Evolutionary conservation across 2,888 invertebrate genomes (phyloP), one percentile per base, ranked within the genome.

Genomic region (Iphiclides podalirius): DNA sequence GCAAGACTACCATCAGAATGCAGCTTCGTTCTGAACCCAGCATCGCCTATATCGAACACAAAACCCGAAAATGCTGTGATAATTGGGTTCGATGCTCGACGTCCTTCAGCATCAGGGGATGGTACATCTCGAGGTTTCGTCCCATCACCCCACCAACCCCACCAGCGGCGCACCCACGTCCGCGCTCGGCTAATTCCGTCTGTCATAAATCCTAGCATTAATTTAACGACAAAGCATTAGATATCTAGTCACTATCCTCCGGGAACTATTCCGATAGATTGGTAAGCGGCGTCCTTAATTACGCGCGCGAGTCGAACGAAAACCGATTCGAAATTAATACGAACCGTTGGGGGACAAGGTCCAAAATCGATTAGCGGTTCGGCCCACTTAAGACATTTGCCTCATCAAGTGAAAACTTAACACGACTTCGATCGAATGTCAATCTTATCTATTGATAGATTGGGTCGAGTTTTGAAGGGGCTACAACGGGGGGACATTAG

Each of bases 241-340:
- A 75, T 73, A 68, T 61, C 68, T 70, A 61, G 63, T 59, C 63
- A 70, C 72, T 71, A 74, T 90, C 90, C 90, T 90, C 60, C 67
- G 90, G 87, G 90, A 90, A 90, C 90, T 90, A 90, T 90, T 84
- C 82, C 88, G 77, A 90, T 90, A 87, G 90, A 90, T 90, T 89
- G 90, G 87, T 87, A 86, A 83, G 88, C 57, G 67, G 67, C 63
- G 60, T 58, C 59, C 52, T 55, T 57, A 61, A 57, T 59, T 53
- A 54, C 48, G 51, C 35, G 26, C 28, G 11, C 46, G 49, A 38
- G 36, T 34, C 53, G 47, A 34, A 37, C 41, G 44, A 59, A 45
- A 53, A 41, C 9, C 11, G 35, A 41, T 50, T 38, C 15, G 36
- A 54, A 40, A 9, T 9, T 6, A 11, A 16, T n/a, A 34, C 34